Conservation (phyloP, 2,113 vertebrate genomes). For the Esox niger region DNA sequence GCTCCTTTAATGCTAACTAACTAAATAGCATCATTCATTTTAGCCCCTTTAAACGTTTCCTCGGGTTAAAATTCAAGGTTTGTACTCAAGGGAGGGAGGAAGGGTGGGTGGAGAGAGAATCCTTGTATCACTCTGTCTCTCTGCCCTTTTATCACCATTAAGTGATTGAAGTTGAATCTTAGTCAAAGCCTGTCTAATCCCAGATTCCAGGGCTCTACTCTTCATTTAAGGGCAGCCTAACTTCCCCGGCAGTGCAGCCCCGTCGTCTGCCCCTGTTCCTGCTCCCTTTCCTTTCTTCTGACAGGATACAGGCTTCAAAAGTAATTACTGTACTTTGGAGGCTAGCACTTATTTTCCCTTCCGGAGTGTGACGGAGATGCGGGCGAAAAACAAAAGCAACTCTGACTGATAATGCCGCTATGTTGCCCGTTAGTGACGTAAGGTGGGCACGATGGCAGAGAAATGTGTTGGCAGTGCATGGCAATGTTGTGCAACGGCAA, state of each 20-base stretch:
- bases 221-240: conserved; percentile 25
- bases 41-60: not conserved
- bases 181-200: conserved; percentile 26
- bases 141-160: conserved; percentile 21
- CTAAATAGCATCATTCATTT: too few species aligned
- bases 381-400: not conserved
- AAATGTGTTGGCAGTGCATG: not conserved
- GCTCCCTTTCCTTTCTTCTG: not conserved
- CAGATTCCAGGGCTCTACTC: not conserved
- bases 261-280: not conserved
- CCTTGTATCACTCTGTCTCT: not conserved
- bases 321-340: not conserved
- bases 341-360: conserved; percentile 4
- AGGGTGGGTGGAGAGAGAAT: too few species aligned
- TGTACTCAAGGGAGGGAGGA: not conserved
- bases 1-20: too few species aligned
- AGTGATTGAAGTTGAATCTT: conserved; percentile 34
- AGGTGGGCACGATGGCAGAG: not conserved
- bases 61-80: not conserved
- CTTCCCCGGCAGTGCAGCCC: conserved; percentile 5
- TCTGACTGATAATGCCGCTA: not conserved
- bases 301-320: conserved; percentile 9
- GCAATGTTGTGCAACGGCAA: not conserved
- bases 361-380: not conserved
- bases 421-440: not conserved